A percentile compares a stretch with the other conserved stretches of the same genome.
These are phyloP conservation scores for Gonioctena quinquepunctata DNA, from an alignment of 1,140 invertebrate genomes.

Conservation along the genomic window DNA sequence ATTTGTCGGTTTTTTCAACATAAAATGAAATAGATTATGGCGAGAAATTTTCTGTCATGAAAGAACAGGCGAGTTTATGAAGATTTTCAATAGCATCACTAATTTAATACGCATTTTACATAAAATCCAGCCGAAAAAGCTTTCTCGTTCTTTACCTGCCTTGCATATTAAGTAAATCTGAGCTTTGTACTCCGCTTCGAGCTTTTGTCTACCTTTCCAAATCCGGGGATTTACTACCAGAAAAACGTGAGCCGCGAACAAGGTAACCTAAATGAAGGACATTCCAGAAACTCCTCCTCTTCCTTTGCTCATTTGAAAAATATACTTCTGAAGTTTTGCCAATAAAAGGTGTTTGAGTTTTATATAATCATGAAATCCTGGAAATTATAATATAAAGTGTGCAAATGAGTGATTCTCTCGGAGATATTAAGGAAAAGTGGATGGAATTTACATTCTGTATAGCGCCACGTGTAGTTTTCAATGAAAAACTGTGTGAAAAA, in stretches of 20 bases:
- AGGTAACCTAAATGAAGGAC: slow-evolving; percentile 2
- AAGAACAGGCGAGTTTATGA: too few relatives aligned
- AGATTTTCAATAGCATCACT: neutral
- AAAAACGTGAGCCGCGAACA: slow-evolving; percentile 5
- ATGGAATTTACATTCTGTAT: too few relatives aligned
- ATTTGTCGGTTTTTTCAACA: too few relatives aligned
- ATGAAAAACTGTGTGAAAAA: too few relatives aligned
- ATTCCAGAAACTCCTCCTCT: neutral
- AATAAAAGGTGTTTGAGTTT: too few relatives aligned
- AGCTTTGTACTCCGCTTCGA: slow-evolving; percentile 15
- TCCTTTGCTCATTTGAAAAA: neutral
- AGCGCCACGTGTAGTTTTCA: too few relatives aligned
- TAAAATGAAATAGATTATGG: too few relatives aligned
- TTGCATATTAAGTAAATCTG: slow-evolving; percentile 18
- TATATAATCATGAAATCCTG: too few relatives aligned
- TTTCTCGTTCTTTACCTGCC: neutral
- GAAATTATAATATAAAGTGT: too few relatives aligned
- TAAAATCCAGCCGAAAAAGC: slow-evolving; percentile 5
- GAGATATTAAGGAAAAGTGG: too few relatives aligned
- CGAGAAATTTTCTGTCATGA: too few relatives aligned
- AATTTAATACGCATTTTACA: neutral
- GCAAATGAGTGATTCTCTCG: too few relatives aligned
- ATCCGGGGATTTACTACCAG: slow-evolving; percentile 15
- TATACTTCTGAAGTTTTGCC: neutral
- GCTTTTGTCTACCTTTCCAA: slow-evolving; percentile 15